These are phyloP conservation scores for Drosophila fuyamai DNA, from an alignment of 1,140 invertebrate genomes.

Conservation along the genomic window DNA sequence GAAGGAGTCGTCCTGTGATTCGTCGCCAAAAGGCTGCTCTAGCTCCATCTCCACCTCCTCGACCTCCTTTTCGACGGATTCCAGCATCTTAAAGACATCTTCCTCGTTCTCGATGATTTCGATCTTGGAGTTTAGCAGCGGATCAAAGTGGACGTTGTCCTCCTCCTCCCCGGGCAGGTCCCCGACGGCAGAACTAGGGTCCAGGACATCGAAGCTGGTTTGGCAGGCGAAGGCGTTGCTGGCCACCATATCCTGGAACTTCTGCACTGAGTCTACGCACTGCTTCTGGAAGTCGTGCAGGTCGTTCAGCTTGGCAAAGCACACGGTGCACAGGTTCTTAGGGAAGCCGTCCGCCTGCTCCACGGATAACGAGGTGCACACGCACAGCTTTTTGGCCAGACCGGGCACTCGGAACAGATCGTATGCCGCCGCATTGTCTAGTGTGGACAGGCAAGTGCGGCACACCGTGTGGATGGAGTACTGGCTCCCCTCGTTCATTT, in stretches of 20 bases:
- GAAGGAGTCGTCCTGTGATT: slow-evolving; percentile 31
- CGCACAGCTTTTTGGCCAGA: slow-evolving; percentile 73
- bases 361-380: slow-evolving; percentile 75
- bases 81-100: slow-evolving; percentile 80
- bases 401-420: slow-evolving; percentile 75
- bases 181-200: slow-evolving; percentile 38
- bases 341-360: slow-evolving; percentile 78
- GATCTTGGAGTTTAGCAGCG: slow-evolving; percentile 75
- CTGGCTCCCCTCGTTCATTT: slow-evolving; percentile 66
- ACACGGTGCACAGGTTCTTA: slow-evolving; percentile 72
- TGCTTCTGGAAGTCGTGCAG: slow-evolving; percentile 74
- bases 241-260: slow-evolving; percentile 77
- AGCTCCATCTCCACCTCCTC: slow-evolving; percentile 54
- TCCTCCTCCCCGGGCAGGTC: slow-evolving; percentile 61
- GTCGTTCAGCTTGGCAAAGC: slow-evolving; percentile 72
- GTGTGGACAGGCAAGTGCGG: slow-evolving; percentile 69
- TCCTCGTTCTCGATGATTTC: slow-evolving; percentile 79
- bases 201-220: slow-evolving; percentile 59
- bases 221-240: slow-evolving; percentile 58
- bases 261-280: slow-evolving; percentile 75
- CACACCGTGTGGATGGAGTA: slow-evolving; percentile 80
- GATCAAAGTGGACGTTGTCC: slow-evolving; percentile 75
- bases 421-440: slow-evolving; percentile 64
- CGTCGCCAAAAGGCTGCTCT: slow-evolving; percentile 23
- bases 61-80: slow-evolving; percentile 74